Evolutionary conservation across 1,140 invertebrate genomes (phyloP), one percentile per base, ranked within the genome.

Genomic region (Lasioglossum albipes): DNA sequence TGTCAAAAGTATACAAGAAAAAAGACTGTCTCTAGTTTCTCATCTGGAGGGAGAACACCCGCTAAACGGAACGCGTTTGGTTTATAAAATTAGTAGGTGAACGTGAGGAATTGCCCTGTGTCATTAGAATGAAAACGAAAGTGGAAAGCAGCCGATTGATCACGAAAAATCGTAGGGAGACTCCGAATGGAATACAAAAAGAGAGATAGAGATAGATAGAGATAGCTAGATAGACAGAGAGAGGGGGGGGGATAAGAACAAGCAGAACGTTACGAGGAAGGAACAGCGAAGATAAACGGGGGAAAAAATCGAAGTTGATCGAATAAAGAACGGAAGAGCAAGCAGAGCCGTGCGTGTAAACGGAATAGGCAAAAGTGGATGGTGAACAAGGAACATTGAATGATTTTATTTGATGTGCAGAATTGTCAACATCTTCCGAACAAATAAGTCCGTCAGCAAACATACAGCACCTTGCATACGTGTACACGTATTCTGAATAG

Each of bases 41-140:
- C 84, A 65, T 91, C 89, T 90, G 92, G 90, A 91, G 90, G 88
- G 81, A 90, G 57, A 90, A 90, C 90, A 80, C 75, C 89, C 88
- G 89, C 87, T 90, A 87, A 74, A n/a, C 52, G 62, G 5, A 36
- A 49, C 45, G 45, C 76, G 71, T 89, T 90, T 84, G 82, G 76
- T 87, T 83, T 79, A 82, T 79, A 88, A 89, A 88, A 83, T 88
- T 89, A 87, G 76, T 88, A 84, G 81, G 74, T 83, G 76, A 88
- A 91, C 81, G 91, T 91, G 91, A 93, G 91, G 90, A 92, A 93
- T 93, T 92, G 92, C 90, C 91, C 86, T 91, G 86, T 89, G 90
- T 87, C 82, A 84, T 79, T 68, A 82, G 76, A 71, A 59, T n/a
- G n/a, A 84, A 36, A 82, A 75, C 79, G 59, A 77, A 88, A 82